Evolutionary conservation across 2,113 vertebrate genomes (phyloP), one percentile per base, ranked within the genome.

Genomic region (Alosa alosa): DNA sequence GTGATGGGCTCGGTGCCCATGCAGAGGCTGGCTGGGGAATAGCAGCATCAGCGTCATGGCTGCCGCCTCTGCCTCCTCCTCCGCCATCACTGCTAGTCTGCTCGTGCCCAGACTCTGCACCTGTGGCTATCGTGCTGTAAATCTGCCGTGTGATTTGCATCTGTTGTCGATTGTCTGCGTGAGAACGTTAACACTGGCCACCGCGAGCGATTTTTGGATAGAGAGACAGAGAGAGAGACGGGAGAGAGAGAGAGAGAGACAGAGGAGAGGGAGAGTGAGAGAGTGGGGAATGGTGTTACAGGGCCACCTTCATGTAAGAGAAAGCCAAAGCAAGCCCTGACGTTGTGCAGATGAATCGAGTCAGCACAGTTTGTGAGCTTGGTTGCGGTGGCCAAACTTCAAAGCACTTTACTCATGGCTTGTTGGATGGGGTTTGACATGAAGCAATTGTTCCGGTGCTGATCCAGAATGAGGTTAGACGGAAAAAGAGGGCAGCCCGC

Each of bases 401-500:
- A 83, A 86, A 81, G 86, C 72, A 52, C 55, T 83, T 83, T 39
- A 36, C 31, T 39, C 50, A 44, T 44, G 41, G 50, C 72, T 13
- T 36, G 25, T 15, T 86, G 82, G 83, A 86, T 83, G 31, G 39
- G 41, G 64, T 60, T 50, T 83, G 82, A 83, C 50, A 57, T 52
- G 57, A 83, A 46, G 82, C 78, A 82, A 82, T 87, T 85, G 84
- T 49, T 36, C 20, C 81, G 49, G 81, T 75, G 52, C 72, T 81
- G 83, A 57, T 49, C 83, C 64, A 5, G 17, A 78, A 50, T 84
- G 84, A 87, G 84, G 84, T 86, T 83, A 86, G 85, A 85, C 44
- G 72, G 84, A 89, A 89, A 89, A 84, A 4, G 72, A 78, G 82
- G 75, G 81, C 45, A 44, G 60, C 85, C 84, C 75, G 84, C 87